A percentile compares a stretch with the other conserved stretches of the same genome.
These are phyloP conservation scores for Micoletzkya japonica DNA, from an alignment of 2,888 invertebrate species.

Conservation along the genomic window DNA sequence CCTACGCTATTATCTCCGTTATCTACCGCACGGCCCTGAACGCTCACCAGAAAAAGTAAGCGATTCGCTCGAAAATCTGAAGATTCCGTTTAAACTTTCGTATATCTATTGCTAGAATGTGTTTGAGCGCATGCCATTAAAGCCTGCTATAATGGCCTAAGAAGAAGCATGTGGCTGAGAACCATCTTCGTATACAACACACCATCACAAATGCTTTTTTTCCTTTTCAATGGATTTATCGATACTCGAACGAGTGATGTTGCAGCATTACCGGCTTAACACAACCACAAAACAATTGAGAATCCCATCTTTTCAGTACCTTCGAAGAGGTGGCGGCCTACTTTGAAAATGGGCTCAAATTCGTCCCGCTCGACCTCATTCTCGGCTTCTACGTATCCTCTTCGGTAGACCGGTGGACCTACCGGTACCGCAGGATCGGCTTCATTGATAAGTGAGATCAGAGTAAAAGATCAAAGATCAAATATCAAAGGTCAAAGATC, in stretches of 20 bases:
- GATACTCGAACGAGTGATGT: background rate
- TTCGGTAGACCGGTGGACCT: conserved; percentile 12
- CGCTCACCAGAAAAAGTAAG: conserved; percentile 14
- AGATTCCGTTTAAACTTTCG: background rate
- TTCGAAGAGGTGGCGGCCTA: conserved; percentile 21
- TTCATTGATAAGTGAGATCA: conserved; percentile 23
- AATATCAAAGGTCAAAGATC: no score
- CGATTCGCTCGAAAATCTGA: no score
- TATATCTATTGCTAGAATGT: no score
- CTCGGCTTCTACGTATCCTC: conserved; percentile 24
- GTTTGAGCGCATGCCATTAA: no score
- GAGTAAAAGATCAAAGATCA: no score
- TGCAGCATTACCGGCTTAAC: background rate
- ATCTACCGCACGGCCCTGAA: conserved; percentile 20
- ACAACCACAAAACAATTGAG: no score
- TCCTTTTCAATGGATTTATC: background rate
- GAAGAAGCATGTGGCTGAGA: background rate
- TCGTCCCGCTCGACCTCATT: conserved; percentile 24
- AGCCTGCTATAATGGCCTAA: background rate
- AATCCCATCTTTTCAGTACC: background rate
- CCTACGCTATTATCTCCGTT: conserved; percentile 22
- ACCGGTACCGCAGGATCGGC: conserved; percentile 22
- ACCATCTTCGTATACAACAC: no score
- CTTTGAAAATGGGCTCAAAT: conserved; percentile 6
- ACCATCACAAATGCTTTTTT: background rate